These are phyloP conservation scores for Nycticryphes semicollaris DNA, from an alignment of 2,113 vertebrate genomes.

Conservation along the genomic window DNA sequence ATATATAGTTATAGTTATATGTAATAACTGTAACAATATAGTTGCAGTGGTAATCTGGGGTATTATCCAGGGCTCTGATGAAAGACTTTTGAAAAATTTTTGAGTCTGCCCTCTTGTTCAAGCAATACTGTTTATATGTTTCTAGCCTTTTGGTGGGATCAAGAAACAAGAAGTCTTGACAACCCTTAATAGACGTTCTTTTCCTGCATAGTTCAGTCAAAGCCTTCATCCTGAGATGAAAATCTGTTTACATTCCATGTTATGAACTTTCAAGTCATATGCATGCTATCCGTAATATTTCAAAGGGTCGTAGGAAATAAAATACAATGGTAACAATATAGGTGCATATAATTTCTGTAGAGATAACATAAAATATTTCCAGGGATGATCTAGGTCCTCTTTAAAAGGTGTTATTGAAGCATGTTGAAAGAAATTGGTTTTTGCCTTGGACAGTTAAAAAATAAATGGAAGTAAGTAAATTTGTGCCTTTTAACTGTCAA, in stretches of 20 bases:
- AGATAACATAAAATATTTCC: not conserved
- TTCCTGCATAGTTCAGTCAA: not conserved
- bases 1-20: not conserved
- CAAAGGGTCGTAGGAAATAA: not conserved
- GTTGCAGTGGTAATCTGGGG: not conserved
- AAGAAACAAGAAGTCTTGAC: not conserved
- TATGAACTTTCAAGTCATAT: not conserved
- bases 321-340: not conserved
- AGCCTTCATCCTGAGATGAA: not conserved
- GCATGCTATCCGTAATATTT: not conserved
- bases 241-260: not conserved
- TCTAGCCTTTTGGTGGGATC: not conserved
- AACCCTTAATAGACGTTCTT: not conserved
- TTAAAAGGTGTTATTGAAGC: not conserved
- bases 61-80: not conserved
- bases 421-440: not conserved
- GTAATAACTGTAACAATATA: rapidly evolving
- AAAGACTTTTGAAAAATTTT: not conserved
- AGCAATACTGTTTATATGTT: rapidly evolving
- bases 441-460: not conserved
- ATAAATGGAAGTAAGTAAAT: constrained; percentile 21
- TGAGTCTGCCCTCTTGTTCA: not conserved
- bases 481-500: constrained; percentile 3
- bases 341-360: not conserved
- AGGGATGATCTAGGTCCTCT: not conserved